These are phyloP conservation scores for Panzeria rudis DNA, from an alignment of 2,888 invertebrate species.

Conservation along the genomic window DNA sequence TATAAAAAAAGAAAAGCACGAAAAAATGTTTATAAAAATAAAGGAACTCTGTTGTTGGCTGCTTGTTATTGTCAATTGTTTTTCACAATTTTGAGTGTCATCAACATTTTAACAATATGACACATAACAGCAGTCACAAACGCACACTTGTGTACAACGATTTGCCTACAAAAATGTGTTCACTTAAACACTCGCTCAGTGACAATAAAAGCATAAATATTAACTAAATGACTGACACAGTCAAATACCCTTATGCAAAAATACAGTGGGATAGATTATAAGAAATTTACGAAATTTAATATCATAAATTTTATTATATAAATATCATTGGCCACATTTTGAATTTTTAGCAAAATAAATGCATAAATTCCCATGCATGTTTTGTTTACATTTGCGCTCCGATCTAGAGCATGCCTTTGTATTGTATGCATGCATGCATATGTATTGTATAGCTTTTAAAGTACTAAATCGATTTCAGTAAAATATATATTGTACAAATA, in stretches of 20 bases:
- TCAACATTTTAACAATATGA: constrained; percentile 72
- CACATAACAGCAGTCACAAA: constrained; percentile 63
- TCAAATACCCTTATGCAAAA: constrained; percentile 12
- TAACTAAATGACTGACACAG: constrained; percentile 42
- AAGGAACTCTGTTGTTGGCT: constrained; percentile 56
- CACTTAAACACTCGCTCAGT: constrained; percentile 63
- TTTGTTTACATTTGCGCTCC: too few relatives aligned
- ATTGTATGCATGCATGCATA: too few relatives aligned
- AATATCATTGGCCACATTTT: too few relatives aligned
- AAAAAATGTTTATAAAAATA: constrained; percentile 34
- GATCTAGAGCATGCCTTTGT: too few relatives aligned
- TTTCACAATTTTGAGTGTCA: constrained; percentile 72
- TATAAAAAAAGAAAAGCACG: neutral
- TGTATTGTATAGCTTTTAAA: too few relatives aligned
- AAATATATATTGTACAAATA: too few relatives aligned
- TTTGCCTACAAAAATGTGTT: constrained; percentile 52
- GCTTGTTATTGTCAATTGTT: constrained; percentile 72
- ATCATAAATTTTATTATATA: too few relatives aligned
- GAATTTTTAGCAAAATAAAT: too few relatives aligned
- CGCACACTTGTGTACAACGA: neutral
- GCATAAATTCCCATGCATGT: too few relatives aligned
- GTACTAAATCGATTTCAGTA: too few relatives aligned
- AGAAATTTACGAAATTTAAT: neutral
- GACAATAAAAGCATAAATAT: constrained; percentile 55
- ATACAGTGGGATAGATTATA: constrained; percentile 20